These are phyloP conservation scores for Leucoraja erinaceus DNA, from an alignment of 2,113 vertebrate genomes.

Conservation along the genomic window DNA sequence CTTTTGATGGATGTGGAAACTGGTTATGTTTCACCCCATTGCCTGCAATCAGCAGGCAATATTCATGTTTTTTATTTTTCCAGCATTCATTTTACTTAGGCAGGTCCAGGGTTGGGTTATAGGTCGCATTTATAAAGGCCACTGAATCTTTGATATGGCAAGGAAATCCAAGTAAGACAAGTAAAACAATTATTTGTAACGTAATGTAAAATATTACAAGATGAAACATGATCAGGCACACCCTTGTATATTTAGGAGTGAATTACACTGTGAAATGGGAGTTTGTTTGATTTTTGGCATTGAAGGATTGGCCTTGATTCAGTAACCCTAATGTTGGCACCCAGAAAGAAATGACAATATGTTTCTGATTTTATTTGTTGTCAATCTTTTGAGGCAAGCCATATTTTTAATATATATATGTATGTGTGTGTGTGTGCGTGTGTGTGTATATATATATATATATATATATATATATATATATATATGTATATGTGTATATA, in stretches of 20 bases:
- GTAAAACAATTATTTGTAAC: background rate
- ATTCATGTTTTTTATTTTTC: background rate
- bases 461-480: background rate
- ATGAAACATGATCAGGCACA: background rate
- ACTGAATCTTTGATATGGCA: background rate
- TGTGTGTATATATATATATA: too few relatives aligned
- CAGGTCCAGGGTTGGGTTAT: background rate
- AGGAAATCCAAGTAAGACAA: background rate
- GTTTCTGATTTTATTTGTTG: background rate
- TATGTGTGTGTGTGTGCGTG: too few relatives aligned
- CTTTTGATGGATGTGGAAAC: background rate
- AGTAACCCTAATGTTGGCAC: background rate
- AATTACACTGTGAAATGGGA: background rate
- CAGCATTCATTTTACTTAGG: background rate
- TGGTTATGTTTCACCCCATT: background rate
- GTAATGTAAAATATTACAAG: background rate
- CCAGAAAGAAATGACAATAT: background rate
- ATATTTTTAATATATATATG: background rate
- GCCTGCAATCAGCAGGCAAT: background rate
- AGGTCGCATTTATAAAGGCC: too few relatives aligned
- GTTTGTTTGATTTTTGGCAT: background rate
- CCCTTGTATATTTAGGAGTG: background rate
- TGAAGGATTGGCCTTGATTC: background rate
- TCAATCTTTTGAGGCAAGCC: background rate
- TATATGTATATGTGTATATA: too few relatives aligned